Conservation (phyloP, 1,140 invertebrate genomes). For the Caenorhabditis inopinata region DNA sequence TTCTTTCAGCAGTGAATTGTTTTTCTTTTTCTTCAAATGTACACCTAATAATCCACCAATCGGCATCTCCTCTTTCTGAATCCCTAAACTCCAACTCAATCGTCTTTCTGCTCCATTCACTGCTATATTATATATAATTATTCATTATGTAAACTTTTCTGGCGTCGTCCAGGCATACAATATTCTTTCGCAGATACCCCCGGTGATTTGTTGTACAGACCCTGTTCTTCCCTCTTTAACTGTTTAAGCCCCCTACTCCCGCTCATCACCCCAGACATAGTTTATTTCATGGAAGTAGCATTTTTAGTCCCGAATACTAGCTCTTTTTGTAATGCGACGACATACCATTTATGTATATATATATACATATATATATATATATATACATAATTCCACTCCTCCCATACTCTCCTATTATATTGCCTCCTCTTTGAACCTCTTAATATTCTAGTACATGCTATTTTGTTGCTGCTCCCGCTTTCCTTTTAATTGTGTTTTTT, state of each 20-base stretch:
- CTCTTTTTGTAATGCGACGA: no score
- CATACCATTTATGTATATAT: not conserved
- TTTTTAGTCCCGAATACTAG: conserved; percentile 16
- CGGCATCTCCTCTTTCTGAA: not conserved
- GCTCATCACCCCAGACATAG: not conserved
- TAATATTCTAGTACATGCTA: conserved; percentile 5
- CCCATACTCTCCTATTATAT: not conserved
- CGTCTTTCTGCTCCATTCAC: conserved; percentile 19
- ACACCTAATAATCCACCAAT: not conserved
- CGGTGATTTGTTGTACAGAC: conserved; percentile 29
- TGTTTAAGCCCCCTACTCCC: no score
- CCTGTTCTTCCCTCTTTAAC: not conserved
- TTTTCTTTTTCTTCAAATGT: not conserved
- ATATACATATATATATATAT: conserved; percentile 25
- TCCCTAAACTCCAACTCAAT: conserved; percentile 32
- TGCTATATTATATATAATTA: conserved; percentile 21
- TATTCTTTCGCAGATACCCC: not conserved
- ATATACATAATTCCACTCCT: not conserved
- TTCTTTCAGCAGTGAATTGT: not conserved
- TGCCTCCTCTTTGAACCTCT: not conserved
- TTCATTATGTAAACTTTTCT: not conserved
- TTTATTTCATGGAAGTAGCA: conserved; percentile 8
- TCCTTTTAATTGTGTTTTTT: not conserved
- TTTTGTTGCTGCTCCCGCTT: not conserved
- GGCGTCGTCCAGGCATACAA: not conserved